Evolutionary conservation across 2,113 vertebrate genomes (phyloP), one percentile per base, ranked within the genome.

Genomic region (Mustela nigripes): DNA sequence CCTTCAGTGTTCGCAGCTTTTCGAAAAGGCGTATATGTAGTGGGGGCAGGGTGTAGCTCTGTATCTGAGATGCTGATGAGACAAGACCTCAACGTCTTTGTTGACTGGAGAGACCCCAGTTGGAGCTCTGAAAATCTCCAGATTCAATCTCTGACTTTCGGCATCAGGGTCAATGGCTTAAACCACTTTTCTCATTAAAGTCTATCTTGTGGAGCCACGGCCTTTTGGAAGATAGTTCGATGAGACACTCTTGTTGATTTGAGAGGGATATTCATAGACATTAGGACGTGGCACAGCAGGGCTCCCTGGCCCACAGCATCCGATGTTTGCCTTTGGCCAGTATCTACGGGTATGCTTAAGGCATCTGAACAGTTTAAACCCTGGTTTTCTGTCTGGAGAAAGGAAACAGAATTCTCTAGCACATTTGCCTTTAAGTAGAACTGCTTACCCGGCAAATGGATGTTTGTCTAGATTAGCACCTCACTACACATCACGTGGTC

Each of bases 131-230:
- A 11, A 24, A 78, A 24, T 50, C 24, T 69, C 9, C 4, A n/a
- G 50, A 4, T 31, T 36, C n/a, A 33, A 39, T 7, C 36, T 11
- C 26, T 28, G 33, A 31, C 42, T 80, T 82, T 15, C 16, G 24
- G 10, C 12, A 39, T 24, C n/a, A 6, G 12, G 12, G 36, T 22
- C 21, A 45, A 21, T 48, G 31, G 26, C n/a, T 67, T 14, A 50
- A 63, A 58, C 0, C 26, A 10, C n/a, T 53, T 11, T 28, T 14
- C 86, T 14, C 18, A 15, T 14, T 36, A 42, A 9, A 3, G 1
- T 16, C 9, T 1, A 11, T 39, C 45, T 26, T 33, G 16, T 10
- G 4, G 0, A 39, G 39, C 19, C 7, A 24, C 0, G 1, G 16
- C 5, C 39, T 93, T 82, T 50, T 26, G 24, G 24, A 87, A 82